Evolutionary conservation across 2,888 invertebrate species (phyloP).

Genomic region (Drosophila ustulata): DNA sequence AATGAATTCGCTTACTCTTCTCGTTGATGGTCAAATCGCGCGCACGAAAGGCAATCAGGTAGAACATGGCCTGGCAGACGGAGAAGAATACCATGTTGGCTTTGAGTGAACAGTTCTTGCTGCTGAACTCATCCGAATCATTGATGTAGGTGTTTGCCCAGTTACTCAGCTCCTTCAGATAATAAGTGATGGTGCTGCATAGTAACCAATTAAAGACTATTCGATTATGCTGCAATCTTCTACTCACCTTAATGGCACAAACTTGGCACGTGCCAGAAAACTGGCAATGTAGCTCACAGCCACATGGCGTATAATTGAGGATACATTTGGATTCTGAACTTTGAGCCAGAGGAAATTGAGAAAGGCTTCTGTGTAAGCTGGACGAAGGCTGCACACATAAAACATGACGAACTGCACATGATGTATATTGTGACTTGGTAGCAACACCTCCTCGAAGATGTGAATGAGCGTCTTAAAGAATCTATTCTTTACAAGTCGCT

Average conservation of each 20-base stretch:
- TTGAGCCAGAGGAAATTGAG: slow-evolving; percentile 90
- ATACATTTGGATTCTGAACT: slow-evolving; percentile 88
- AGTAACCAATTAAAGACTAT: background rate
- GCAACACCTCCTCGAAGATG: slow-evolving; percentile 92
- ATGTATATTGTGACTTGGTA: slow-evolving; percentile 93
- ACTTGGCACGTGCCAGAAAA: slow-evolving; percentile 89
- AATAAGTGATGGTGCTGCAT: slow-evolving; percentile 88
- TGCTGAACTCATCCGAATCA: slow-evolving; percentile 80
- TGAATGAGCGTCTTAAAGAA: slow-evolving; percentile 87
- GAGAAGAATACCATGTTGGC: slow-evolving; percentile 96
- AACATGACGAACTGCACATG: slow-evolving; percentile 93
- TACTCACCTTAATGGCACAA: slow-evolving; percentile 87
- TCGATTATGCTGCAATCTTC: no score
- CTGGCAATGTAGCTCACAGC: slow-evolving; percentile 91
- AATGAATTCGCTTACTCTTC: slow-evolving; percentile 88
- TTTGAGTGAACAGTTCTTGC: slow-evolving; percentile 86
- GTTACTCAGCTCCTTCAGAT: slow-evolving; percentile 89
- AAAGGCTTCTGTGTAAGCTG: slow-evolving; percentile 87
- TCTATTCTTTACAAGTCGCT: slow-evolving; percentile 86
- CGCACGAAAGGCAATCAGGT: slow-evolving; percentile 95
- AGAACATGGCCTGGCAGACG: slow-evolving; percentile 96
- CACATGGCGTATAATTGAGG: slow-evolving; percentile 88
- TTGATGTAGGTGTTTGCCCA: slow-evolving; percentile 95
- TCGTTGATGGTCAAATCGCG: slow-evolving; percentile 91
- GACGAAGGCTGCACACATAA: slow-evolving; percentile 89